Base-by-base conservation (phyloP, 2,888 invertebrate species). In the Lasius platythorax region DNA sequence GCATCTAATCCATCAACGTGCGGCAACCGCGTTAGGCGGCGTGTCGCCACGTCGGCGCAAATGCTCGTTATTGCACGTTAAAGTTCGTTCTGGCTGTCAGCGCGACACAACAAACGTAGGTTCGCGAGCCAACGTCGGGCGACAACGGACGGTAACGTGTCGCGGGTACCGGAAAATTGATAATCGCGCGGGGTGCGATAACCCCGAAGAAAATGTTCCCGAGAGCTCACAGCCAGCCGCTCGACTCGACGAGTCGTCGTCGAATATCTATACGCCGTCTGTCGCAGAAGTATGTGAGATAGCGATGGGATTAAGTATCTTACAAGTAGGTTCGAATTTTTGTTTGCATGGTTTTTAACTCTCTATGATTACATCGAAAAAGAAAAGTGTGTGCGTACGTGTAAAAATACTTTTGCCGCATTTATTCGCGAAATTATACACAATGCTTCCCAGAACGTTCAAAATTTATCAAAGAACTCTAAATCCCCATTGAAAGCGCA, bases 1-100 rank as follows among this genome's bases (percentile, higher is more conserved):
- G 86, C 84, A 90, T 91, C 92, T 91, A 93, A 93, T 93, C 93
- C 93, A 93, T 93, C 91, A 93, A 83, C 83, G 64, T 72, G 58
- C 53, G 83, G 83, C 84, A 84, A 85, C 84, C 85, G 85, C 76
- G 87, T 84, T 85, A 82, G 87, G 85, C 86, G 68, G 74, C 87
- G 86, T 87, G 86, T 83, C 87, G 89, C 87, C 87, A 74, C 64
- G 87, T 89, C 89, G 87, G 85, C 87, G 89, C 88, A 84, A 78
- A 75, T 68, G 87, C 86, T 84, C 85, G 89, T 87, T 87, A 89
- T 90, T 85, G 85, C 90, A 53, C 81, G 83, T 81, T 89, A 85
- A 88, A 89, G 87, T 89, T 89, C 89, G 85, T 88, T 86, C 70
- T 70, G 46, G 83, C 84, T 89, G 89, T 89, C 89, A 89, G 79